These are phyloP conservation scores for Osmerus eperlanus DNA, from an alignment of 2,113 vertebrate genomes.

Conservation along the genomic window DNA sequence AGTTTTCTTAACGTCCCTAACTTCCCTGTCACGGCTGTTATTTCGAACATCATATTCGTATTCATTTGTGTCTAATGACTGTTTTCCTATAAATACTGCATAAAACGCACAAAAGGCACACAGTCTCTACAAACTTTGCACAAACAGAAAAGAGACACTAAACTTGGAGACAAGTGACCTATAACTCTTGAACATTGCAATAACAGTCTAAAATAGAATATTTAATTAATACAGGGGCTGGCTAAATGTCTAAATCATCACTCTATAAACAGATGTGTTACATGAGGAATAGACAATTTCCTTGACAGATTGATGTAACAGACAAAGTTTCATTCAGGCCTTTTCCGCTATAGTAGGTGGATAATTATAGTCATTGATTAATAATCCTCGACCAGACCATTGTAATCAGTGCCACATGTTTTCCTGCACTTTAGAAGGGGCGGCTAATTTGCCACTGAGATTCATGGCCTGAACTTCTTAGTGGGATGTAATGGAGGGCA, in stretches of 20 bases:
- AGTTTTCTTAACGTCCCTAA: no score
- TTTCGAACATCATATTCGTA: background rate
- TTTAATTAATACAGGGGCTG: constrained; percentile 22
- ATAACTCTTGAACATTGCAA: background rate
- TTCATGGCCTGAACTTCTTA: constrained; percentile 67
- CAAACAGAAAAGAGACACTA: background rate
- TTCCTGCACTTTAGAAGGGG: constrained; percentile 53
- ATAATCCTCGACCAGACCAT: constrained; percentile 62
- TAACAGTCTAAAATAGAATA: background rate
- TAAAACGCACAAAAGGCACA: background rate
- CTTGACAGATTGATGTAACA: constrained; percentile 57
- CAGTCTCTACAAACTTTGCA: background rate
- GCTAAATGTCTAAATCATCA: constrained; percentile 34
- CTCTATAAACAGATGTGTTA: constrained; percentile 47
- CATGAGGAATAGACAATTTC: constrained; percentile 61
- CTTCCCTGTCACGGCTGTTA: no score
- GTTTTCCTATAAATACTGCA: background rate
- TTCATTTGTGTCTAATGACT: constrained; percentile 5
- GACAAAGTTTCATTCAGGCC: constrained; percentile 44
- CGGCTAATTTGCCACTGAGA: constrained; percentile 62
- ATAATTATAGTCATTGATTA: constrained; percentile 77
- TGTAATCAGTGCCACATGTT: constrained; percentile 75
- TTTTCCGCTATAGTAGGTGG: constrained; percentile 61
- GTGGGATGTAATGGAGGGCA: constrained; percentile 67
- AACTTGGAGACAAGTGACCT: background rate